Conservation (phyloP, 2,113 vertebrate species). For the Hoplias malabaricus region DNA sequence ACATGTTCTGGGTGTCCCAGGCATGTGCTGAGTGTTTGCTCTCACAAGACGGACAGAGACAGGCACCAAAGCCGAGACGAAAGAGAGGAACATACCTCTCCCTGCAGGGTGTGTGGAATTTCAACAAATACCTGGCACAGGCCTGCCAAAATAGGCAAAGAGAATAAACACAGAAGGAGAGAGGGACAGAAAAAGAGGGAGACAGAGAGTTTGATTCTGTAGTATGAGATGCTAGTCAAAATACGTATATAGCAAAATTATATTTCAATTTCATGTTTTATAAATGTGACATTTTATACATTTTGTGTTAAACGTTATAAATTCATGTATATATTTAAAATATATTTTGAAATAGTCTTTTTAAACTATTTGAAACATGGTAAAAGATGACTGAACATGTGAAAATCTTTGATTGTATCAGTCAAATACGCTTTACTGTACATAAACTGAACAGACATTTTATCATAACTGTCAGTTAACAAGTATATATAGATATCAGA, state of each 20-base stretch:
- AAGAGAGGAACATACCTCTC: constrained; percentile 74
- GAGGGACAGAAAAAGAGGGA: constrained; percentile 25
- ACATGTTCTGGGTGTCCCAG: constrained; percentile 53
- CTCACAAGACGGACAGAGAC: constrained; percentile 65
- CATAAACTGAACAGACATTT: no score
- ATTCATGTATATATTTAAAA: no score
- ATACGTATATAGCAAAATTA: background rate
- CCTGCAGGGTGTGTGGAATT: constrained; percentile 84
- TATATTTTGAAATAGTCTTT: no score
- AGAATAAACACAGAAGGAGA: constrained; percentile 29
- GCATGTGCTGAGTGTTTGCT: constrained; percentile 64
- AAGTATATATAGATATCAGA: no score
- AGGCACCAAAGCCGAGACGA: constrained; percentile 62
- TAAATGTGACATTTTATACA: no score
- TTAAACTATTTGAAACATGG: no score
- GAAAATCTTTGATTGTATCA: no score
- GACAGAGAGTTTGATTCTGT: constrained; percentile 32
- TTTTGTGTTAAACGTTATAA: no score
- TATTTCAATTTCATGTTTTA: constrained; percentile 13
- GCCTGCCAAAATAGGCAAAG: constrained; percentile 70
- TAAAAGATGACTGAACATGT: no score
- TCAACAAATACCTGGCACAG: constrained; percentile 82
- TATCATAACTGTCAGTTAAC: no score
- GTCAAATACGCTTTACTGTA: no score
- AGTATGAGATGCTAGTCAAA: background rate